These are phyloP conservation scores for Pachycephala philippinensis DNA, from an alignment of 2,113 vertebrate species.

Conservation along the genomic window DNA sequence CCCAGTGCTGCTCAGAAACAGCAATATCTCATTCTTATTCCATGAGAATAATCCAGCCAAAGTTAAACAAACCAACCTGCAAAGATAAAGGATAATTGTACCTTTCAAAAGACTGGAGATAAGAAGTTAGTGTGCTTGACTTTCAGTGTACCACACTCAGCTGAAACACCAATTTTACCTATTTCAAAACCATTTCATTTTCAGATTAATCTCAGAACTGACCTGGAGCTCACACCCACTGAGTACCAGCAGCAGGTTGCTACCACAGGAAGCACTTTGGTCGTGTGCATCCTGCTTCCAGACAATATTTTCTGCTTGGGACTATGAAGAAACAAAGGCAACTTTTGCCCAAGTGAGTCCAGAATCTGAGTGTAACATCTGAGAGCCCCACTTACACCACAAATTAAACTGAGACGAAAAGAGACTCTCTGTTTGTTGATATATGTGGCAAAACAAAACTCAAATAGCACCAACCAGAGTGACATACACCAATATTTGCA, in stretches of 20 bases:
- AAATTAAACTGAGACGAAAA: background rate
- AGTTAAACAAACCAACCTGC: constrained; percentile 37
- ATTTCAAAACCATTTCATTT: background rate
- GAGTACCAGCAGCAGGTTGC: background rate
- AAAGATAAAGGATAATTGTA: constrained; percentile 2
- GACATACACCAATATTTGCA: background rate
- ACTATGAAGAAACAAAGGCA: background rate
- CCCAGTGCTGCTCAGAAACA: background rate
- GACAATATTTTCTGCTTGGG: background rate
- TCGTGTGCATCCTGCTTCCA: background rate
- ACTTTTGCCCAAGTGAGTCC: background rate
- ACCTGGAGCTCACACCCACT: background rate
- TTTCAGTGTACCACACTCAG: background rate
- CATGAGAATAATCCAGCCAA: background rate
- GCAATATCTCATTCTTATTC: constrained; percentile 20
- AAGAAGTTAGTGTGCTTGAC: background rate
- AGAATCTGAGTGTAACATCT: background rate
- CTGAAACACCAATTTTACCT: background rate
- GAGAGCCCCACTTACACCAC: background rate
- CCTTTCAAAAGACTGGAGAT: background rate
- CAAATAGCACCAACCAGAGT: background rate
- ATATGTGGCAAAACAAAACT: background rate
- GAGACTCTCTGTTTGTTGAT: background rate
- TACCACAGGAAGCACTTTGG: background rate
- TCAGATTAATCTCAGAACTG: background rate